Percentiles rank a stretch among this genome's conserved stretches.
phyloP scores from a whole-genome alignment of 64 coral and sea anemone genomes.

The Platygyra sinensis region DNA sequence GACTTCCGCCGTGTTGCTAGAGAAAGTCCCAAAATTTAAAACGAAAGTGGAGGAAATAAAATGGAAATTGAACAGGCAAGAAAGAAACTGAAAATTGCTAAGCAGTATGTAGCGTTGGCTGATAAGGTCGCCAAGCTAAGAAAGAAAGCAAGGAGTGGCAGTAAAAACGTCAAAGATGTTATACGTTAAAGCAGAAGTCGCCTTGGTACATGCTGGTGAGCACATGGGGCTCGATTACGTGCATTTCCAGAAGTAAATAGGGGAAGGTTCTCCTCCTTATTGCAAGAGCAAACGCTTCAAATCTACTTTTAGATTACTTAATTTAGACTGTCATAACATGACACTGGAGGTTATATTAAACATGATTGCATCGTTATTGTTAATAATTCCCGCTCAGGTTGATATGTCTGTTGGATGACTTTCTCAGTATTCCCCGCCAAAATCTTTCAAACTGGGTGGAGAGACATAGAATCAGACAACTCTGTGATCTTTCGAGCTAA shows the following conservation, averaged over 20 bases:
- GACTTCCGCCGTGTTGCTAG: neutral
- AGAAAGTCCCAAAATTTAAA: conserved; percentile 66
- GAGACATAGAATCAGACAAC: too few relatives aligned
- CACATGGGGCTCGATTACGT: conserved; percentile 93
- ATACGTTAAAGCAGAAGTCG: conserved; percentile 83
- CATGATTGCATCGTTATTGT: too few relatives aligned
- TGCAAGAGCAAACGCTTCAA: neutral
- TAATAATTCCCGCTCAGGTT: too few relatives aligned
- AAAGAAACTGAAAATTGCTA: conserved; percentile 82
- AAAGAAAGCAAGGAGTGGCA: conserved; percentile 33
- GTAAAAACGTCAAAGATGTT: conserved; percentile 70
- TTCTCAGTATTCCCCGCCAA: too few relatives aligned
- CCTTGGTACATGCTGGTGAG: conserved; percentile 84
- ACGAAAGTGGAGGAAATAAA: conserved; percentile 65
- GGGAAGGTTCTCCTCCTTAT: neutral
- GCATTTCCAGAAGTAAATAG: conserved; percentile 73
- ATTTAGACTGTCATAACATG: too few relatives aligned
- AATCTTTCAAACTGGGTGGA: too few relatives aligned
- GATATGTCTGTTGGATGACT: too few relatives aligned
- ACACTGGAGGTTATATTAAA: too few relatives aligned
- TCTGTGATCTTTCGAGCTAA: too few relatives aligned
- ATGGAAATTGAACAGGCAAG: conserved; percentile 94
- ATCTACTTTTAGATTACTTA: too few relatives aligned
- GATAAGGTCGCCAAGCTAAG: conserved; percentile 36
- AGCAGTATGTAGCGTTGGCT: conserved; percentile 75